Percentiles rank a stretch among this genome's conserved stretches.
Evolutionary conservation across 2,113 vertebrate species (phyloP).

Genomic region (Corythornis madagascariensis): DNA sequence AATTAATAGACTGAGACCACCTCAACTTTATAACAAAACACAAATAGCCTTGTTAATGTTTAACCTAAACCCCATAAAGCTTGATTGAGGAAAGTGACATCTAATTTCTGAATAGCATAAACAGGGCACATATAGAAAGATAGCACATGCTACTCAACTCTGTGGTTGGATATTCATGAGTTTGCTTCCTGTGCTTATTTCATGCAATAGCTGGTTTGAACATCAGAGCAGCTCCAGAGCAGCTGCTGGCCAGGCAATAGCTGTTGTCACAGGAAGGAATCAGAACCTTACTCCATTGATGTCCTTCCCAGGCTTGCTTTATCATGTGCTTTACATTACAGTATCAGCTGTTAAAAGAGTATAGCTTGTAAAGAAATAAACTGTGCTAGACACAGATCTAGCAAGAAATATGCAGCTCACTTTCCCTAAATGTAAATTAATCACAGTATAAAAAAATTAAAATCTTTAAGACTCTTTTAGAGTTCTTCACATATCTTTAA

Average conservation of each 20-base stretch:
- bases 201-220: neutral
- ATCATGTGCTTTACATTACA: neutral
- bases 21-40: neutral
- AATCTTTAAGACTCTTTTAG: neutral
- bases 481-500: neutral
- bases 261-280: neutral
- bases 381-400: neutral
- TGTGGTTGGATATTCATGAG: neutral
- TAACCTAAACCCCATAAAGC: neutral
- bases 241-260: neutral
- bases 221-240: neutral
- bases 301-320: neutral
- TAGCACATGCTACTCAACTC: rapidly evolving
- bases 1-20: neutral
- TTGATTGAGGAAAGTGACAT: neutral
- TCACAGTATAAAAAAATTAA: neutral
- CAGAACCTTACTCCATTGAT: neutral
- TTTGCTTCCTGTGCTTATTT: neutral
- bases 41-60: neutral
- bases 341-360: neutral
- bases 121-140: rapidly evolving
- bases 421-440: neutral
- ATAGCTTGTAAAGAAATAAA: neutral
- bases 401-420: neutral
- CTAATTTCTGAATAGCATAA: neutral